Conservation (phyloP, 2,113 vertebrate genomes). For the Accipiter virgatus region DNA sequence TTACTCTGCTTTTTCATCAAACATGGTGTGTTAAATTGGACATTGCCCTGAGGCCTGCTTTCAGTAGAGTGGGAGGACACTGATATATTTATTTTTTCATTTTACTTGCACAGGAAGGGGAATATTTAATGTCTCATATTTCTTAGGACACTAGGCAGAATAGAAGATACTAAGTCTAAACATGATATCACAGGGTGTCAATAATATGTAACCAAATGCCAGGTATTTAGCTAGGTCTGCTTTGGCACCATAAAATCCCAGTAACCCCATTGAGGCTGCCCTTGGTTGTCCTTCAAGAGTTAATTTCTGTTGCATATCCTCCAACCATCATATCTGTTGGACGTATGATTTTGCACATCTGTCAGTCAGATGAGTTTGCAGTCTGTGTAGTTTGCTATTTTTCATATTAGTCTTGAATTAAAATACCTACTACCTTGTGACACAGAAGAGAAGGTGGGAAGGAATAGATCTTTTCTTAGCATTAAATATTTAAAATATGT, state of each 20-base stretch:
- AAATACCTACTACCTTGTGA: neutral
- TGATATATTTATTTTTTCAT: neutral
- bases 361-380: neutral
- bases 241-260: neutral
- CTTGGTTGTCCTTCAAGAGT: neutral
- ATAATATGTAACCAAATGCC: neutral
- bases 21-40: neutral
- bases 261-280: neutral
- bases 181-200: neutral
- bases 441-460: constrained; percentile 1
- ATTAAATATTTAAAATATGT: constrained; percentile 14
- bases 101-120: neutral
- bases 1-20: neutral
- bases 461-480: constrained; percentile 20
- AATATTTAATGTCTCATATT: neutral
- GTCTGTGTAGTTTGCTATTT: neutral
- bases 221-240: neutral
- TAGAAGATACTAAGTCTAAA: neutral
- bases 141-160: neutral
- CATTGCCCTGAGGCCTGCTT: neutral
- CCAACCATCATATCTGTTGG: neutral
- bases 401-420: neutral
- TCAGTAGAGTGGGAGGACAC: neutral
- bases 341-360: neutral
- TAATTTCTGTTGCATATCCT: neutral